These are phyloP conservation scores for Oscheius sp. DNA, from an alignment of 2,888 invertebrate species.

Conservation along the genomic window DNA sequence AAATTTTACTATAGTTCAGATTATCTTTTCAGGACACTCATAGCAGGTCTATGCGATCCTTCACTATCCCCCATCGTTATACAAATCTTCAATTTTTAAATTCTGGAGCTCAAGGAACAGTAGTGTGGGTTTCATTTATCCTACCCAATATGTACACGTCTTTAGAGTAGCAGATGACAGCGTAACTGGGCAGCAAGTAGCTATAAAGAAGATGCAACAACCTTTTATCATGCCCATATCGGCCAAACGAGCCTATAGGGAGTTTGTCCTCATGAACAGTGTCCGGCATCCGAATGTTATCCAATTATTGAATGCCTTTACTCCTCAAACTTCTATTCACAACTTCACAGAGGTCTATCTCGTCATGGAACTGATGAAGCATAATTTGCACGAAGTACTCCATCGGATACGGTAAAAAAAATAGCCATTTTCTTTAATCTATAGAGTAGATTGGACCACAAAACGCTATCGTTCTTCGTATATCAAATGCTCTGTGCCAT, in stretches of 20 bases:
- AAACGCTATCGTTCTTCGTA: constrained; percentile 97
- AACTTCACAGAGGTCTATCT: constrained; percentile 96
- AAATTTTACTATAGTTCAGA: background rate
- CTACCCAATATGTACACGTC: background rate
- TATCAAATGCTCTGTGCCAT: constrained; percentile 99
- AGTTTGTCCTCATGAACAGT: constrained; percentile 98
- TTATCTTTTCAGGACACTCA: constrained; percentile 27
- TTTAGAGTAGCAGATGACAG: constrained; percentile 94
- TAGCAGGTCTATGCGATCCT: constrained; percentile 18
- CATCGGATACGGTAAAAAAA: constrained; percentile 35
- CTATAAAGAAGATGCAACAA: constrained; percentile 97
- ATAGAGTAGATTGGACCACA: constrained; percentile 86
- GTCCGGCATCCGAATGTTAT: constrained; percentile 99
- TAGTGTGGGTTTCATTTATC: constrained; percentile 43
- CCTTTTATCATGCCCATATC: constrained; percentile 99
- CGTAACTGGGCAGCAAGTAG: constrained; percentile 88
- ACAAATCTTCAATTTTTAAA: constrained; percentile 48
- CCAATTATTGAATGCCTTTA: constrained; percentile 97
- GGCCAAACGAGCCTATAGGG: constrained; percentile 98
- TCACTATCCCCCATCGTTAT: constrained; percentile 46
- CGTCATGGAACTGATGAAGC: constrained; percentile 84
- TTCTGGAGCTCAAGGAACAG: constrained; percentile 59
- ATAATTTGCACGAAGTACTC: constrained; percentile 55
- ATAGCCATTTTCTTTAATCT: background rate
- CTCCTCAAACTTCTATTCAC: constrained; percentile 93